These are phyloP conservation scores for Caloenas nicobarica DNA, from an alignment of 2,113 vertebrate species.

Conservation along the genomic window DNA sequence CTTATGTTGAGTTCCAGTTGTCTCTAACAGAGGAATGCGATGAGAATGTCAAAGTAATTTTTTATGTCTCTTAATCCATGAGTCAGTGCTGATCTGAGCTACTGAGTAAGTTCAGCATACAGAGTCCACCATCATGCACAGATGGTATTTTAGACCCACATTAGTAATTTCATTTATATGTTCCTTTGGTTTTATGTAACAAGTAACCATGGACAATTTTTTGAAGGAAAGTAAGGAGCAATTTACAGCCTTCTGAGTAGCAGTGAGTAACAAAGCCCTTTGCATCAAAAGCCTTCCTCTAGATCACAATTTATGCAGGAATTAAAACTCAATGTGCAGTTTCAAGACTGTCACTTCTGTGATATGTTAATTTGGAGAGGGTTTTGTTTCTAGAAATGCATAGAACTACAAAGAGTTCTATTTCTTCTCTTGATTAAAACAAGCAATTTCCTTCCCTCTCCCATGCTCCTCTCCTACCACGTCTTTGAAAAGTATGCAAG, in stretches of 20 bases:
- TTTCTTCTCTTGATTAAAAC: conserved; percentile 1
- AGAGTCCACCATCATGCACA: neutral
- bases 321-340: neutral
- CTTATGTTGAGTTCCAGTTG: neutral
- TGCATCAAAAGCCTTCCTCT: neutral
- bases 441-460: neutral
- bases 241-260: neutral
- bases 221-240: neutral
- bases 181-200: neutral
- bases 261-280: neutral
- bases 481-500: neutral
- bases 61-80: neutral
- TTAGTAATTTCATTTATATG: neutral
- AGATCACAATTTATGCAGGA: neutral
- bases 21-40: neutral
- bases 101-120: neutral
- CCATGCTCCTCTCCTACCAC: neutral
- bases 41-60: neutral
- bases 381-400: neutral
- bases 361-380: neutral
- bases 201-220: neutral
- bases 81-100: neutral
- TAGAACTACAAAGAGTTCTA: neutral
- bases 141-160: neutral
- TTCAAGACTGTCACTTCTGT: neutral